Evolutionary conservation across 2,113 vertebrate genomes (phyloP).

Genomic region (Pedetes capensis): DNA sequence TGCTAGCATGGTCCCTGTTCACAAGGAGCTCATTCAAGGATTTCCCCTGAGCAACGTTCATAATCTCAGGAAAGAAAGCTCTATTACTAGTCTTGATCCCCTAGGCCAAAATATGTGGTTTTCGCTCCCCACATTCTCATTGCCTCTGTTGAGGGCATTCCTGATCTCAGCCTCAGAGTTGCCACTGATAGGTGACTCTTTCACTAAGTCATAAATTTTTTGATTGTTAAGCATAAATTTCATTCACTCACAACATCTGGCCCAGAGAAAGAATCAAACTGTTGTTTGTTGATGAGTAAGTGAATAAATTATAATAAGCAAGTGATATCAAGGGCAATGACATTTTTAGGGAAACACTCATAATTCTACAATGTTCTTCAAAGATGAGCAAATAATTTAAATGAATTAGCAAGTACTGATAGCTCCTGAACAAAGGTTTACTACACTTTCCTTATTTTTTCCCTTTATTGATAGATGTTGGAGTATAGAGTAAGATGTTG

Average conservation of each 20-base stretch:
- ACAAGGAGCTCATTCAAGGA: neutral
- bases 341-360: neutral
- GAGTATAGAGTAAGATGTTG: no score
- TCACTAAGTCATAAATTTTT: neutral
- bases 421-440: neutral
- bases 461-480: no score
- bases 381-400: neutral
- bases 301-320: neutral
- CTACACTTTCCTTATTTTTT: neutral
- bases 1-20: neutral
- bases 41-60: neutral
- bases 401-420: neutral
- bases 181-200: neutral
- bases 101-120: neutral
- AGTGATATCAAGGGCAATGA: neutral
- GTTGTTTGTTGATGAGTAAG: neutral
- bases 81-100: neutral
- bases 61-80: neutral
- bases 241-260: neutral
- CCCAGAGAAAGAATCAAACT: neutral
- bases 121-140: neutral
- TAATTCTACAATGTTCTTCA: conserved; percentile 30
- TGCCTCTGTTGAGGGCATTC: neutral
- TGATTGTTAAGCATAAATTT: neutral
- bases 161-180: neutral